phyloP scores from a whole-genome alignment of 2,888 invertebrate genomes.

The Pasiphila rectangulata region DNA sequence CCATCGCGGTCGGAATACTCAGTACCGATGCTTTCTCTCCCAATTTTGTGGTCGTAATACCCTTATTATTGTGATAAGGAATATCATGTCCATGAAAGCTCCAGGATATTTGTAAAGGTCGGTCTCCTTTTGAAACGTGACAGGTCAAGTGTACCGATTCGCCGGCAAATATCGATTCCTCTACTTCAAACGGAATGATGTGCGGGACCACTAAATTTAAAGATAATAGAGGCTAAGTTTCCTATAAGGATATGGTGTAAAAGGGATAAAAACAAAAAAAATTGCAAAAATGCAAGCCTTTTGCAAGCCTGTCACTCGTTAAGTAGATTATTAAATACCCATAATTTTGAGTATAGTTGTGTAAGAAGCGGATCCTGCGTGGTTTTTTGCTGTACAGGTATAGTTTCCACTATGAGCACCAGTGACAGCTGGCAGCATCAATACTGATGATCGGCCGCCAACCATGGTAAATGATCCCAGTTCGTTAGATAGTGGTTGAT shows the following conservation, averaged over 20 bases:
- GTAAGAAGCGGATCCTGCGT: constrained; percentile 73
- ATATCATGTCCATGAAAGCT: constrained; percentile 83
- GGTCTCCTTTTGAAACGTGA: constrained; percentile 85
- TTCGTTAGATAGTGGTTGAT: constrained; percentile 62
- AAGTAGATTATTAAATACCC: constrained; percentile 51
- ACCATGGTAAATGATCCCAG: constrained; percentile 73
- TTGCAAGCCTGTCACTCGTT: constrained; percentile 28
- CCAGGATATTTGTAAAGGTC: constrained; percentile 86
- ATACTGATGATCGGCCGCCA: constrained; percentile 69
- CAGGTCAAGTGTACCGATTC: constrained; percentile 85
- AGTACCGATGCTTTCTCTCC: constrained; percentile 80
- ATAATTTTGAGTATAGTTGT: constrained; percentile 77
- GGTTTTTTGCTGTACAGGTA: constrained; percentile 80
- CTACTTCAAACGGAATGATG: constrained; percentile 85
- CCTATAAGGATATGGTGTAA: constrained; percentile 22
- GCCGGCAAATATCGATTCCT: constrained; percentile 84
- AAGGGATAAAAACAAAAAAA: constrained; percentile 33
- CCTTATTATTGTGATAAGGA: constrained; percentile 75
- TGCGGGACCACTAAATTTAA: constrained; percentile 77
- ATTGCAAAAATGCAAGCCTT: constrained; percentile 29
- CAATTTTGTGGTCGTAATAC: constrained; percentile 77
- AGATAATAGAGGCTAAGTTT: constrained; percentile 19
- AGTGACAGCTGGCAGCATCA: constrained; percentile 75
- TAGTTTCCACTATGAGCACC: constrained; percentile 80
- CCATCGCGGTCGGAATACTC: constrained; percentile 80